Percentiles rank a stretch among this genome's conserved stretches.
phyloP scores from a whole-genome alignment of 2,888 invertebrate genomes.

The Athripsodes cinereus region DNA sequence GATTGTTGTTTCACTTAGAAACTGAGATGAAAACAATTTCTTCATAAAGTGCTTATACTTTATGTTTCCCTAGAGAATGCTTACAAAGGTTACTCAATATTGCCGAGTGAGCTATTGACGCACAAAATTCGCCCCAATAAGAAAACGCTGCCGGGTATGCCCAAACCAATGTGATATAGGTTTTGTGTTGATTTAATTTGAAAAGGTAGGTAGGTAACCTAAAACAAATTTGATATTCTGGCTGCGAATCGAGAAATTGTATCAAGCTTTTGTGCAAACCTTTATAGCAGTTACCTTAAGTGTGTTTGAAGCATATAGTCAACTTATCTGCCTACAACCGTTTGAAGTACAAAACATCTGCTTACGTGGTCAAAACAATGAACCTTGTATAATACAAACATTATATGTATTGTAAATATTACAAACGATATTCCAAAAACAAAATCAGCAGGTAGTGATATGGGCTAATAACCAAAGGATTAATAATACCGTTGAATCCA shows the following conservation, averaged over 20 bases:
- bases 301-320: conserved; percentile 19
- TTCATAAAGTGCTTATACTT: conserved; percentile 8
- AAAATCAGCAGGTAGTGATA: too few species aligned
- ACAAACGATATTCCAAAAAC: too few species aligned
- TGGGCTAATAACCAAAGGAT: too few species aligned
- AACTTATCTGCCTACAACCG: conserved; percentile 16
- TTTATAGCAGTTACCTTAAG: conserved; percentile 1
- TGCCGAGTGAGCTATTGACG: conserved; percentile 14
- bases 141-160: conserved; percentile 1
- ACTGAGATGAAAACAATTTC: conserved; percentile 8
- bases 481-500: too few species aligned
- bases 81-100: conserved; percentile 16
- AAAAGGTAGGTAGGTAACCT: conserved; percentile 4
- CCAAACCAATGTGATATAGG: conserved; percentile 6
- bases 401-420: too few species aligned
- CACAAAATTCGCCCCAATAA: conserved; percentile 13
- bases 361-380: too few species aligned
- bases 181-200: conserved; percentile 17
- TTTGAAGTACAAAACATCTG: too few species aligned
- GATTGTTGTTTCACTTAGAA: conserved; percentile 1
- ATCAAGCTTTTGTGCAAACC: conserved; percentile 14
- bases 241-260: conserved; percentile 13
- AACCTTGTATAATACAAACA: too few species aligned
- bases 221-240: conserved; percentile 22
- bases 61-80: conserved; percentile 8